These are phyloP conservation scores for Dasysyrphus tricinctus DNA, from an alignment of 2,888 invertebrate genomes.

Conservation along the genomic window DNA sequence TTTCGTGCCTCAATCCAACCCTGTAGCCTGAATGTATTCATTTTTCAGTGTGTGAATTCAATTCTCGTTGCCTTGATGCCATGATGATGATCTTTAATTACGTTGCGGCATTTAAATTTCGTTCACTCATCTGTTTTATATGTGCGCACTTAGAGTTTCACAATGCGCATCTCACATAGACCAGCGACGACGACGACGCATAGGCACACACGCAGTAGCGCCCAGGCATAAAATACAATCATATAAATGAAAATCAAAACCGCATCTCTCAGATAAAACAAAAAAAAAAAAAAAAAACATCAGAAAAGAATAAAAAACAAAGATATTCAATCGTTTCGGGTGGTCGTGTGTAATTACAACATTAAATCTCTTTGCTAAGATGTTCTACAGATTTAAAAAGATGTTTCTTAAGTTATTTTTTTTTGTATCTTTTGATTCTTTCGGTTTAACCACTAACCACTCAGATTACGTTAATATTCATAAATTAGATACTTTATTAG, in stretches of 20 bases:
- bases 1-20: neutral
- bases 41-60: constrained; percentile 16
- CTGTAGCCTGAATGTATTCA: constrained; percentile 8
- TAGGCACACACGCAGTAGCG: constrained; percentile 20
- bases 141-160: constrained; percentile 69
- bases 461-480: constrained; percentile 72
- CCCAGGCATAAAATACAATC: constrained; percentile 18
- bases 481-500: constrained; percentile 74
- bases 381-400: constrained; percentile 62
- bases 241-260: neutral
- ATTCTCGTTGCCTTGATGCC: constrained; percentile 44
- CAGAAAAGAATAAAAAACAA: neutral
- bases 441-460: constrained; percentile 59
- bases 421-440: constrained; percentile 4
- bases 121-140: constrained; percentile 75
- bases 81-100: constrained; percentile 73
- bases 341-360: constrained; percentile 73
- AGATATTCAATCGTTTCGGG: constrained; percentile 52
- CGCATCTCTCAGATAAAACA: constrained; percentile 35
- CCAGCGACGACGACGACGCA: neutral
- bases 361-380: constrained; percentile 66
- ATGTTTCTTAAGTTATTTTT: constrained; percentile 36
- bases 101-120: constrained; percentile 74
- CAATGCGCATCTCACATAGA: constrained; percentile 64
- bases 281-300: neutral